These are phyloP conservation scores for Holacanthella duospinosa DNA, from an alignment of 2,888 invertebrate species.

Conservation along the genomic window DNA sequence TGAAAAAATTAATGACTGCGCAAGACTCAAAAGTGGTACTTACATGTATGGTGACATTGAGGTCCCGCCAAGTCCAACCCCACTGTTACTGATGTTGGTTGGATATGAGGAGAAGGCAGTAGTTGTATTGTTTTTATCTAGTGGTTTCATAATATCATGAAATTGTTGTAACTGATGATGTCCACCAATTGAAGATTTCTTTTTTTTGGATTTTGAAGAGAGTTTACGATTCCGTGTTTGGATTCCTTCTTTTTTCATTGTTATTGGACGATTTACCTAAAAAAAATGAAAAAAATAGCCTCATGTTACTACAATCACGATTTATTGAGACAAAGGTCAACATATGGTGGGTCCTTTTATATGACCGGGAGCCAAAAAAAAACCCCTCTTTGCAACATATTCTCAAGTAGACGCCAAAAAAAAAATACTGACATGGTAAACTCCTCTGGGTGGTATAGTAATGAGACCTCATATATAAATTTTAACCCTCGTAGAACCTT, in stretches of 20 bases:
- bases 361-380: no score
- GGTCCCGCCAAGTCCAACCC: constrained; percentile 38
- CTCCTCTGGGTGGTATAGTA: no score
- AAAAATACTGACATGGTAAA: no score
- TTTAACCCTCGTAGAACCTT: no score
- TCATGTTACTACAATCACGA: background rate
- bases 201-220: constrained; percentile 96
- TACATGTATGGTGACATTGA: constrained; percentile 47
- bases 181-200: constrained; percentile 60
- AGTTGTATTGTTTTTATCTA: constrained; percentile 48
- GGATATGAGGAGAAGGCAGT: constrained; percentile 42
- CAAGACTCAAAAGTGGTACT: background rate
- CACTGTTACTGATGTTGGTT: constrained; percentile 1
- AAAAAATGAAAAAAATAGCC: constrained; percentile 42
- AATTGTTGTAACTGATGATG: constrained; percentile 41
- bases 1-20: no score
- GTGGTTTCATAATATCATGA: constrained; percentile 86
- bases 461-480: no score
- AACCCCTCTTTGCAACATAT: no score
- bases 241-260: constrained; percentile 99
- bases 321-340: background rate
- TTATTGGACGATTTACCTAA: constrained; percentile 95
- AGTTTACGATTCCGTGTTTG: constrained; percentile 97
- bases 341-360: background rate
- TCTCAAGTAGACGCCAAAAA: no score